Conservation (phyloP, 2,888 invertebrate genomes). For the Folsomia manolachei region DNA sequence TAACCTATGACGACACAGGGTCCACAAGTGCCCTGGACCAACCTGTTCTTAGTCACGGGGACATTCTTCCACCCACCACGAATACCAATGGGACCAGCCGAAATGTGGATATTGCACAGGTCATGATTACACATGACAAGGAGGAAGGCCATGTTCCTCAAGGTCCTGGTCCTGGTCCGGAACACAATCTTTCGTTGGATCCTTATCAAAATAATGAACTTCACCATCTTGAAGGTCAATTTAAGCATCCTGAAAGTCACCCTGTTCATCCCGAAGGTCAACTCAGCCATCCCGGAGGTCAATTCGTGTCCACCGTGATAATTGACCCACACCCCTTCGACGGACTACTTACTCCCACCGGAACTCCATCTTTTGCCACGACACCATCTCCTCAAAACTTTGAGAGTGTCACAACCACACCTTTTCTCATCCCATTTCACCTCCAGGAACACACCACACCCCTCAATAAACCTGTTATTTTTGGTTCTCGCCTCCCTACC, state of each 20-base stretch:
- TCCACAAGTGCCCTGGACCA: constrained; percentile 22
- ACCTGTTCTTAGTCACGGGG: constrained; percentile 19
- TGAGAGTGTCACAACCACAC: not conserved
- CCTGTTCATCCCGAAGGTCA: too few species aligned
- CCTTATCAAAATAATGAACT: too few species aligned
- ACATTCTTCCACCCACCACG: not conserved
- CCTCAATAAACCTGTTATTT: not conserved
- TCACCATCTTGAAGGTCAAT: too few species aligned
- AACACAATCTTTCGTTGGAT: too few species aligned
- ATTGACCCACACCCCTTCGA: not conserved
- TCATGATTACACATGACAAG: constrained; percentile 13
- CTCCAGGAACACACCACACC: not conserved
- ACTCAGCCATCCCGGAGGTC: too few species aligned
- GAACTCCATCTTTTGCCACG: not conserved
- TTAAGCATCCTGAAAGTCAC: too few species aligned
- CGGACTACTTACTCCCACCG: not conserved
- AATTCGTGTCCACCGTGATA: not conserved
- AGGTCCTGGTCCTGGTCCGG: too few species aligned
- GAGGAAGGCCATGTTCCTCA: not conserved
- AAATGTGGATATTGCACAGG: constrained; percentile 12
- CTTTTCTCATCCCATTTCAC: not conserved
- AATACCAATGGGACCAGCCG: not conserved
- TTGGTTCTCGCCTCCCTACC: not conserved
- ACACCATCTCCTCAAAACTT: not conserved
- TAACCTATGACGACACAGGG: constrained; percentile 33